Base-by-base conservation (phyloP, 2,113 vertebrate genomes). In the Brachypodius melanocephalos region DNA sequence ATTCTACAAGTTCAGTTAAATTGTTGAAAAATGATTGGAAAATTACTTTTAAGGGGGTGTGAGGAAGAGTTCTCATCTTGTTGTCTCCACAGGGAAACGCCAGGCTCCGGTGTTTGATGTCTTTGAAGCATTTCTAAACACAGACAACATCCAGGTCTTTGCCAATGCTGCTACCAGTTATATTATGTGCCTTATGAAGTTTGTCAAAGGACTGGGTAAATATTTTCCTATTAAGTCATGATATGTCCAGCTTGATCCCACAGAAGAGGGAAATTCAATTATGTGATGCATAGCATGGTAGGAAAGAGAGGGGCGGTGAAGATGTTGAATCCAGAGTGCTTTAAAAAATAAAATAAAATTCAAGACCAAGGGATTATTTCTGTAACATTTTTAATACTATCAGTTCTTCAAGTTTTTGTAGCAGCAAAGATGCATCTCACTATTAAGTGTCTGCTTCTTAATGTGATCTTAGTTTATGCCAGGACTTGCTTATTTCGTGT, bases 111-210 rank as follows among this genome's bases (percentile, higher is more conserved):
- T 99, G 58, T 99, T 99, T 69, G 99, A 99, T 34, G 99, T 99
- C 77, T 99, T 99, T 55, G 99, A 99, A 98, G 99, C 99, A 4
- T 99, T 99, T 97, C 98, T 99, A 94, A 99, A 98, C 93, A 99
- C 99, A 0, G 99, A 99, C 98, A 99, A 98, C 98, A 99, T 99
- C 97, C 99, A 99, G 93, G 99, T 99, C 63, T 99, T 99, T 89
- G 99, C 99, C 85, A 99, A 99, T 17, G 99, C 99, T 1, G 99
- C 99, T 95, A 99, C 99, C 6, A 99, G 99, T 98, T 99, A 99
- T 97, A 99, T 99, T 98, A 99, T 99, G 99, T 99, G 99, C 98
- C 99, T 99, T 97, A 99, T 99, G 99, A 99, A 99, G 97, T 99
- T 99, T 95, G 98, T 99, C 92, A 99, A 99, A 97, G 99, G 99